Base-by-base conservation (phyloP, 1,140 invertebrate species). In the Samia ricini region DNA sequence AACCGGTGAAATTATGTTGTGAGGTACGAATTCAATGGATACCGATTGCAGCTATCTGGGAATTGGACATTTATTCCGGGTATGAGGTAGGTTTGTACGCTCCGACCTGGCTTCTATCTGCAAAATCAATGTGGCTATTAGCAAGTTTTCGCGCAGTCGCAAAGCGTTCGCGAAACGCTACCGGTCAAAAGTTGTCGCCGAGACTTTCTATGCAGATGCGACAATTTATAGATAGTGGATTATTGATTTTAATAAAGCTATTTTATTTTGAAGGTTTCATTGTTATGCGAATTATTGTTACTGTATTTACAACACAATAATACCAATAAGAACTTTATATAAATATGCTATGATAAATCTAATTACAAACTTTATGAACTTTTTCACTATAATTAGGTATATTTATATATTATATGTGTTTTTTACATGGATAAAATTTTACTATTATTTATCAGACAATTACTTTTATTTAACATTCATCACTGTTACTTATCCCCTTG, bases 111-210 rank as follows among this genome's bases (percentile, higher is more conserved):
- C 80, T 85, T 81, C 83, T 90, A 90, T 90, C 85, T 90, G 85
- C 88, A 90, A 90, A 90, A 90, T 90, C 88, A 90, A 90, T 90
- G 88, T 88, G 86, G 66, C 84, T 77, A 90, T 90, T 90, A 90
- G 88, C 83, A 85, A 85, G 85, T 87, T 88, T 83, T 82, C 88
- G 88, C 88, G 88, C 85, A 88, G 85, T 84, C 88, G 88, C 88
- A 90, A 80, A 87, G 71, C 80, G 72, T 70, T 68, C 61, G 48
- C 63, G 63, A 70, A 77, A 68, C 74, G 80, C 80, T 83, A 79
- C 79, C 77, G 81, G 80, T 73, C 79, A 78, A 64, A 60, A 76
- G 73, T 72, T 71, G 74, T 68, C 65, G 64, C 61, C 70, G 56
- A 36, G 59, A 62, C 61, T 71, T 61, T 59, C 68, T 60, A 76